Percentiles rank a stretch among this genome's conserved stretches.
phyloP scores from a whole-genome alignment of 1,140 invertebrate species.

The Bombus sylvicola region DNA sequence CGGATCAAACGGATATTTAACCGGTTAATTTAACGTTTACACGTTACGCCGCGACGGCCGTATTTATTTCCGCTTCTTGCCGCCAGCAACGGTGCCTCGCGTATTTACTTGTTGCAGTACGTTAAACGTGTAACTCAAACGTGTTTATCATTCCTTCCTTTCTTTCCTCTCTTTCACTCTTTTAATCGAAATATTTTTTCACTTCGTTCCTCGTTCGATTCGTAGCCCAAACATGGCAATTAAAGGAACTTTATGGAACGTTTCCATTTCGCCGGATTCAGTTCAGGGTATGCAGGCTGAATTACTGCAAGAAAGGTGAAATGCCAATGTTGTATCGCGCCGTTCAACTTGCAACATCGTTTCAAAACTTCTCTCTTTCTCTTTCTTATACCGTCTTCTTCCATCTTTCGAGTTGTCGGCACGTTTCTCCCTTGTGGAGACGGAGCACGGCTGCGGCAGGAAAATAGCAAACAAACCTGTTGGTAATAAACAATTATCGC shows the following conservation, averaged over 20 bases:
- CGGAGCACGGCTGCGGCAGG: background rate
- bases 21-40: slow-evolving; percentile 65
- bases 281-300: slow-evolving; percentile 25
- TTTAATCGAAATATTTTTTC: slow-evolving; percentile 1
- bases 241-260: slow-evolving; percentile 48
- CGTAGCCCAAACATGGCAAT: slow-evolving; percentile 11
- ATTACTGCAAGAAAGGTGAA: slow-evolving; percentile 35
- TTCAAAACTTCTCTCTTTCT: slow-evolving; percentile 21
- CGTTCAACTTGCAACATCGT: slow-evolving; percentile 54
- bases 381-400: slow-evolving; percentile 16
- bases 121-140: slow-evolving; percentile 15
- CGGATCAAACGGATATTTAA: slow-evolving; percentile 57
- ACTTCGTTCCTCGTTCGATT: background rate
- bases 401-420: background rate
- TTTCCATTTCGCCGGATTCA: slow-evolving; percentile 30
- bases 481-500: slow-evolving; percentile 13
- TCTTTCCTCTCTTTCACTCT: background rate
- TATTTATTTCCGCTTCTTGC: slow-evolving; percentile 59
- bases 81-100: slow-evolving; percentile 25
- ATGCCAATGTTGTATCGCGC: slow-evolving; percentile 18
- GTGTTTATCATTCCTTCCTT: slow-evolving; percentile 5
- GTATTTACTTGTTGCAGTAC: slow-evolving; percentile 54
- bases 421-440: slow-evolving; percentile 26
- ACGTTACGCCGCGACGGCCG: slow-evolving; percentile 56
- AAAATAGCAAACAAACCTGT: slow-evolving; percentile 17